These are phyloP conservation scores for Tachuris rubrigastra DNA, from an alignment of 2,113 vertebrate species.

Conservation along the genomic window DNA sequence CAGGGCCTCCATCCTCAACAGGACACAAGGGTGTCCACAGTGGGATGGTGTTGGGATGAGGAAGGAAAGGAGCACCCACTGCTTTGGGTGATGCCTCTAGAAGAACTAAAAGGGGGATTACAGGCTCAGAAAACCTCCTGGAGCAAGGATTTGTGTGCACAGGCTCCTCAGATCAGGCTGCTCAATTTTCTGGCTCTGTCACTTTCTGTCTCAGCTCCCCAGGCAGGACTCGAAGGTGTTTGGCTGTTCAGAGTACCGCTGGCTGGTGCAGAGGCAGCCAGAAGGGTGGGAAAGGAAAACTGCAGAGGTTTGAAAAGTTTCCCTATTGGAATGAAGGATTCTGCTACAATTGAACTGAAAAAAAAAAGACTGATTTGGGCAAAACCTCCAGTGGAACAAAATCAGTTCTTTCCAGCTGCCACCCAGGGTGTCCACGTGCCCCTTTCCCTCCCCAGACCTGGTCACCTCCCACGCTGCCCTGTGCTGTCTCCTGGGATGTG, in stretches of 20 bases:
- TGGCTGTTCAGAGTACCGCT: not conserved
- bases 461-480: rapidly evolving
- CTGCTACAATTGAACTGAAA: not conserved
- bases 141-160: not conserved
- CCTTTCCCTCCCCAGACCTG: not conserved
- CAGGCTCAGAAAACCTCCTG: not conserved
- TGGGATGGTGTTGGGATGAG: rapidly evolving
- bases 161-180: not conserved
- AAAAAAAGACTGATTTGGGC: not conserved
- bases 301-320: not conserved
- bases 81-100: not conserved
- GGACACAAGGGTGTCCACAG: not conserved
- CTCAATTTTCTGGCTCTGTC: not conserved
- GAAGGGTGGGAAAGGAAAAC: not conserved
- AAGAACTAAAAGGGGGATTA: not conserved
- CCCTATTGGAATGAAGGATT: not conserved
- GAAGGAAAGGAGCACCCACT: not conserved
- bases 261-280: not conserved
- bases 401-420: not conserved
- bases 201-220: not conserved
- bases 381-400: not conserved
- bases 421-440: rapidly evolving
- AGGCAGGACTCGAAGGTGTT: not conserved
- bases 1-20: not conserved
- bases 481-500: rapidly evolving